Evolutionary conservation across 2,113 vertebrate species (phyloP), one percentile per base, ranked within the genome.

Genomic region (Bubo scandiacus): DNA sequence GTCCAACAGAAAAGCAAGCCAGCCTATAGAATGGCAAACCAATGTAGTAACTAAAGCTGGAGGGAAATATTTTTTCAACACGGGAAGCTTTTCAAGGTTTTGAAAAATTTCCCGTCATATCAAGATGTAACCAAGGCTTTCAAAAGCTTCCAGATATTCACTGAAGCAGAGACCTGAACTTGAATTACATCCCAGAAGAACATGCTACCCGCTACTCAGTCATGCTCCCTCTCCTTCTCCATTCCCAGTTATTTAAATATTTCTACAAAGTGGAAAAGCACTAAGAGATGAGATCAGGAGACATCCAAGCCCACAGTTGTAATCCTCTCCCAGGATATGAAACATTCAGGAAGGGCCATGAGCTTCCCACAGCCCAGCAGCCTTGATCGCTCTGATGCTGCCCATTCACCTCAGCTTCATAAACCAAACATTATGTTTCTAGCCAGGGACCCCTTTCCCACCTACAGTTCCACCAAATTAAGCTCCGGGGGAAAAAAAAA

Each of bases 61-160:
- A 93, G 54, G 62, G 74, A 96, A 92, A 63, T 62, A 67, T 57
- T 86, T 95, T 84, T 91, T 86, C 84, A 82, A 80, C 58, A 82
- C 49, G 82, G 52, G 66, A 96, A 75, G 58, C 54, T 94, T 94
- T 95, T 68, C 54, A 90, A 82, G 65, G 66, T 90, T 95, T 91
- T 89, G 68, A 95, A 96, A 91, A 61, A 32, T 72, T 72, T 96
- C 87, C 78, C 23, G 3, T 88, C 87, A 65, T 87, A 96, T 82
- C 90, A 94, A 80, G 57, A 94, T 82, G 34, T 65, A 90, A 93
- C 87, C 27, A 68, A 88, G 86, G 62, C 74, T 96, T 94, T 93
- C 78, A 90, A 88, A 90, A 94, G 57, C 47, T 96, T 94, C 78
- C 94, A 96, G 58, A 87, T 65, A 93, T 25, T 77, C 83, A 70